Percentiles rank a stretch among this genome's conserved stretches.
phyloP scores from a whole-genome alignment of 2,797 vertebrate genomes.

The Galagoides demidoff region DNA sequence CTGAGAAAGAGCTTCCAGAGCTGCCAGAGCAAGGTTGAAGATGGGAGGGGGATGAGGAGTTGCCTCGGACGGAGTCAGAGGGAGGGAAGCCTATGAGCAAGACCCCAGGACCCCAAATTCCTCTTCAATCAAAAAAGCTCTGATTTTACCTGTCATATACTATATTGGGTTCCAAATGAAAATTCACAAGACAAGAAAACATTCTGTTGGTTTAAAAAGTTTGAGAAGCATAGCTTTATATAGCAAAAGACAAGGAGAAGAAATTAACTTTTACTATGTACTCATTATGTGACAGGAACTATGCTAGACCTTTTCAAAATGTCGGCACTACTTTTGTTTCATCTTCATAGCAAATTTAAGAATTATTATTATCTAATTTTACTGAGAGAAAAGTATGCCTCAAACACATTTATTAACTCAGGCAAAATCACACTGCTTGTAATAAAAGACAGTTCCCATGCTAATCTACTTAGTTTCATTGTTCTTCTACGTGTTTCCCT shows the following conservation, averaged over 20 bases:
- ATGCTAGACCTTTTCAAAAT: neutral
- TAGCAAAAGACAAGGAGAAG: neutral
- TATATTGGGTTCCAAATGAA: neutral
- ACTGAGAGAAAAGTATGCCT: constrained; percentile 39
- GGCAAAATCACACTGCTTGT: neutral
- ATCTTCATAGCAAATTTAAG: constrained; percentile 1
- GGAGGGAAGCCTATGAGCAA: neutral
- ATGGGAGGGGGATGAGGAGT: neutral
- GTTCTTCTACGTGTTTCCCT: neutral
- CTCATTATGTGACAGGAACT: neutral
- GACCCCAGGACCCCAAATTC: neutral
- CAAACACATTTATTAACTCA: constrained; percentile 12
- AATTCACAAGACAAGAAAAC: neutral
- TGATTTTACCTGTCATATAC: neutral
- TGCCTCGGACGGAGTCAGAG: neutral
- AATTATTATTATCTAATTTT: neutral
- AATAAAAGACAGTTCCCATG: constrained; percentile 11
- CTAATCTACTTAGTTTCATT: neutral
- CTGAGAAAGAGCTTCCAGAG: neutral
- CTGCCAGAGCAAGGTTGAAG: accelerated
- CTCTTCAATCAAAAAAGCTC: neutral
- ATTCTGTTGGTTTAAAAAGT: neutral
- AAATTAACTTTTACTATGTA: neutral
- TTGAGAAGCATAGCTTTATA: constrained; percentile 6
- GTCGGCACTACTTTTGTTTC: neutral